Evolutionary conservation across 1,140 invertebrate genomes (phyloP).

Genomic region (Drosophila nigrodunni): DNA sequence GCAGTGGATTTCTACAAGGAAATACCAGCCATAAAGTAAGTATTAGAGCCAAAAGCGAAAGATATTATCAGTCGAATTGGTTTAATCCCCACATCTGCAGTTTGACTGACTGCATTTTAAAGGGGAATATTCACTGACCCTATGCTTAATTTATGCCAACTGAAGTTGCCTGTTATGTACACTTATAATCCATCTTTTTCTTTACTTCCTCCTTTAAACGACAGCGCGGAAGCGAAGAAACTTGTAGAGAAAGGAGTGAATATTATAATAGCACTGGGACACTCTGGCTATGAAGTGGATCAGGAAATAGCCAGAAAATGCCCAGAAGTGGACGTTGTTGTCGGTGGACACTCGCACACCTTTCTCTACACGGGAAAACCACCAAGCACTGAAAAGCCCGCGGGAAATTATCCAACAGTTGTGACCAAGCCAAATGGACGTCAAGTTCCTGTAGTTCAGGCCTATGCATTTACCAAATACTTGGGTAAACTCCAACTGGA

Average conservation of each 20-base stretch:
- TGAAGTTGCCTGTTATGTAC: no score
- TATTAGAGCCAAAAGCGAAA: no score
- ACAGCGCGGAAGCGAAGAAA: constrained; percentile 86
- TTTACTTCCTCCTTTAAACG: no score
- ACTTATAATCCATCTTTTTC: no score
- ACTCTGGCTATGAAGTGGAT: constrained; percentile 93
- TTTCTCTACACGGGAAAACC: constrained; percentile 86
- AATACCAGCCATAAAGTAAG: constrained; percentile 87
- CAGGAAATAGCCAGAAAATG: constrained; percentile 91
- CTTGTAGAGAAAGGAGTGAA: constrained; percentile 89
- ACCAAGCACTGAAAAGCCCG: constrained; percentile 72
- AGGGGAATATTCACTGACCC: no score
- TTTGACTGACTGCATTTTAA: no score
- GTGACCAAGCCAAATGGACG: constrained; percentile 89
- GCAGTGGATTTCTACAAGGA: constrained; percentile 90
- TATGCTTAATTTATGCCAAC: no score
- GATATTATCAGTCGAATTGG: no score
- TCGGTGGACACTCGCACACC: constrained; percentile 95
- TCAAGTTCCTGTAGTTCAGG: constrained; percentile 93
- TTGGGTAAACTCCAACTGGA: constrained; percentile 89
- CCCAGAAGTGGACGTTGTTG: constrained; percentile 92
- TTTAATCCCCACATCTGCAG: no score
- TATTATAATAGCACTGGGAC: constrained; percentile 95
- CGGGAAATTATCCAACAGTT: constrained; percentile 92
- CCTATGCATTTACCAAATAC: constrained; percentile 96